A percentile compares a stretch with the other conserved stretches of the same genome.
These are phyloP conservation scores for Rhinichthys osculus DNA, from an alignment of 2,797 vertebrate species.

Conservation along the genomic window DNA sequence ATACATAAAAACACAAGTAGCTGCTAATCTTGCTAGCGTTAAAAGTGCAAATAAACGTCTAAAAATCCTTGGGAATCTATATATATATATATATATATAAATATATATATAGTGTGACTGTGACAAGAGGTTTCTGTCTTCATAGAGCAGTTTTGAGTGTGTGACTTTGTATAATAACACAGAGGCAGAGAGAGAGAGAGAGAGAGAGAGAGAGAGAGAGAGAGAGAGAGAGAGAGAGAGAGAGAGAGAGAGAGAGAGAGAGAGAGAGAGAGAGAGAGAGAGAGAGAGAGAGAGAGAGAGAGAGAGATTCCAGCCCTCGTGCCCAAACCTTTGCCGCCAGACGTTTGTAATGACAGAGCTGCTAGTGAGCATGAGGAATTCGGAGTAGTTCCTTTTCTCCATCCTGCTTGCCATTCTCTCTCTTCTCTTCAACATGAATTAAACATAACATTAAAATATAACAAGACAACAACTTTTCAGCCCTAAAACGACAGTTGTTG, in stretches of 20 bases:
- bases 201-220: slow-evolving; percentile 43
- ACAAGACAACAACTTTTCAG: background rate
- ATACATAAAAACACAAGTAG: slow-evolving; percentile 22
- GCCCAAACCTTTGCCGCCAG: slow-evolving; percentile 58
- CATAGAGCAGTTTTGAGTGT: slow-evolving; percentile 43
- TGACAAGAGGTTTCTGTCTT: slow-evolving; percentile 35
- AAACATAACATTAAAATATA: background rate
- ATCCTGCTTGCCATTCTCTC: slow-evolving; percentile 4
- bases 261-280: slow-evolving; percentile 31
- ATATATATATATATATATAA: background rate
- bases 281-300: slow-evolving; percentile 36
- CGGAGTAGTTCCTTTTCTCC: slow-evolving; percentile 49
- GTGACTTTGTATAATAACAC: slow-evolving; percentile 36
- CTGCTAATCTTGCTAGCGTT: background rate
- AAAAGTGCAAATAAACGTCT: slow-evolving; percentile 22
- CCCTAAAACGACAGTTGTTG: background rate
- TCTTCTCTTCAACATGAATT: slow-evolving; percentile 5
- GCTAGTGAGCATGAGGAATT: slow-evolving; percentile 59
- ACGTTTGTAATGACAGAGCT: slow-evolving; percentile 61
- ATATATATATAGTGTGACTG: background rate
- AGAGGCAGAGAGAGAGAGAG: slow-evolving; percentile 29
- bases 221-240: slow-evolving; percentile 20
- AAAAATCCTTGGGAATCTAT: slow-evolving; percentile 40
- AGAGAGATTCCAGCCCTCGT: slow-evolving; percentile 49
- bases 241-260: slow-evolving; percentile 41